Base-by-base conservation (phyloP, 2,113 vertebrate genomes). In the Phodopus roborovskii region DNA sequence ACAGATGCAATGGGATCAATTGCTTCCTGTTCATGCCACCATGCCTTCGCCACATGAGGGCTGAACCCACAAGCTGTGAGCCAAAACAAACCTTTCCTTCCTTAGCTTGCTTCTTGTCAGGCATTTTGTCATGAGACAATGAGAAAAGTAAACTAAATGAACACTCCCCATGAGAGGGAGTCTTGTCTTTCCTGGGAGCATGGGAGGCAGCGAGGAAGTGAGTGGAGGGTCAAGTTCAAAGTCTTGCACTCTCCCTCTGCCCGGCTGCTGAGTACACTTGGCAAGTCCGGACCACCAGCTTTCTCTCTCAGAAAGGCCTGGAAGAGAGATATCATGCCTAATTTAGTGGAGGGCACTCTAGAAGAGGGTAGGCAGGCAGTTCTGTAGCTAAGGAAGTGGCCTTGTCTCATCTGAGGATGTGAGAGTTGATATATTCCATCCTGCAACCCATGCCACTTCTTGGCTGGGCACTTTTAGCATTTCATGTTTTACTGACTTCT, bases 401-500 rank as follows among this genome's bases (percentile, higher is more conserved):
- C 62, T 74, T 48, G 50, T 86, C 64, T 24, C 45, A 39, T 33
- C 1, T 45, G 42, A 74, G 70, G 10, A 33, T 9, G 7, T 3
- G 8, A 74, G 16, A 1, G 10, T 28, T 53, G 9, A 5, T 3
- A 7, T 56, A 74, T 84, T 82, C 73, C 45, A 93, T 84, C 71
- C 90, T 70, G 12, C 39, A 78, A 87, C 22, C 33, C 53, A 48
- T 33, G 11, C 33, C 30, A 24, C 4, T 89, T 92, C 42, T 93
- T 17, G 10, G 0, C 64, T 66, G 48, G 12, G 11, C 71, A 26
- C 53, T 93, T 60, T 90, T 81, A n/a, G 60, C 50, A 79, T 86
- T 92, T 78, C 26, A 78, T 30, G 15, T 74, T 88, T 94, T 48
- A 74, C 36, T 92, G 53, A n/a, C 74, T 87, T 92, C 64, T 94